Percentiles rank a stretch among this genome's conserved stretches.
Conservation (phyloP, 2,888 invertebrate species). For the Apodemia mormo region DNA sequence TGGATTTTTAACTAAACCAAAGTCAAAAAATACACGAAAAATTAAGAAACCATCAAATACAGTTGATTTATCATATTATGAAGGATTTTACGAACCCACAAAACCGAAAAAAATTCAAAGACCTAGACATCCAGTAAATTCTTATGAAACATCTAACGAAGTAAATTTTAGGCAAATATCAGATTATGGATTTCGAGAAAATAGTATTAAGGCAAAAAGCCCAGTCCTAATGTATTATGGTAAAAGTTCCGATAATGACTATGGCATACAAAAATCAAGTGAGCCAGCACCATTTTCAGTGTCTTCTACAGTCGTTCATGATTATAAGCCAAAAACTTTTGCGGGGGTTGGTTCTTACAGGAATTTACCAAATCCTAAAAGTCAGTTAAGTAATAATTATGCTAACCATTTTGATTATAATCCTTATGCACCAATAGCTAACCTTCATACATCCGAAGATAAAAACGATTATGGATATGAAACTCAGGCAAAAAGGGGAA, state of each 20-base stretch:
- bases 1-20: constrained; percentile 46
- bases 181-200: constrained; percentile 57
- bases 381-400: constrained; percentile 56
- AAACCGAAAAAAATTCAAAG: constrained; percentile 51
- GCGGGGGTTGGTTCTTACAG: constrained; percentile 42
- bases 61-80: constrained; percentile 68
- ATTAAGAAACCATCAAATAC: constrained; percentile 53
- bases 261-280: constrained; percentile 51
- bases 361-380: constrained; percentile 54
- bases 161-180: constrained; percentile 56
- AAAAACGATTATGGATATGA: constrained; percentile 48
- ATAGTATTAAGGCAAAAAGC: constrained; percentile 51
- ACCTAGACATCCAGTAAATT: constrained; percentile 45
- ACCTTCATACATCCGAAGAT: constrained; percentile 52
- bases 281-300: constrained; percentile 51
- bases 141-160: constrained; percentile 45
- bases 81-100: constrained; percentile 58
- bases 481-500: constrained; percentile 50
- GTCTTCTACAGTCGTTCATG: constrained; percentile 65
- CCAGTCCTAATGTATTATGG: constrained; percentile 45
- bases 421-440: constrained; percentile 63
- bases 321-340: constrained; percentile 60
- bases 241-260: constrained; percentile 50
- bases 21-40: constrained; percentile 55
- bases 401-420: constrained; percentile 64